Evolutionary conservation across 1,140 invertebrate genomes (phyloP), one percentile per base, ranked within the genome.

Genomic region (Oncopodura yosiiana): DNA sequence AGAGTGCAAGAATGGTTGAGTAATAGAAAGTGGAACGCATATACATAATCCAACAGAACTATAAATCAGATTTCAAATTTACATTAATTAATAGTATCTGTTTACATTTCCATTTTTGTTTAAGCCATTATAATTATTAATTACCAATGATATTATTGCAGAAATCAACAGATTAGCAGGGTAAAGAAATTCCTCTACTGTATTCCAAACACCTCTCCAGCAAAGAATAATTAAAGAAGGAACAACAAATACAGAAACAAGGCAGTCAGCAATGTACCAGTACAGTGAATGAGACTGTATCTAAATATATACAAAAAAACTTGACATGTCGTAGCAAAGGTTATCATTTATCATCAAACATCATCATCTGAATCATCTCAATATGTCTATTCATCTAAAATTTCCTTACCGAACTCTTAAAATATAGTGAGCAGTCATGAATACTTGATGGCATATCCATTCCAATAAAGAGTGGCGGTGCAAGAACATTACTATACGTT

Each of bases 221-320:
- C 87, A 85, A 66, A 87, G 85, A 1, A 90, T 85, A 23, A 90
- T 85, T 49, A 91, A 73, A 0, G 82, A 84, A 2, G 87, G 86
- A 42, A 89, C 80, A 21, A 91, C 77, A 37, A 82, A 76, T 30
- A 91, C 84, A 18, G 85, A 88, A 71, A 90, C 88, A 38, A 87
- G 71, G 66, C 85, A 87, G 73, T 92, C 87, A 66, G 89, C 68
- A 44, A 87, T 76, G 72, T 87, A 89, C 9, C 23, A 3, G n/a
- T 32, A 61, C 1, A 11, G 32, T 6, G 14, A 34, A 24, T 49
- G 44, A 8, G 50, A 27, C 58, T 63, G 44, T 21, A 60, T 49
- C 46, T 46, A 51, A 49, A 5, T 21, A 48, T 24, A 24, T 29
- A 51, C 6, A 43, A 29, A 11, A 9, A 24, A 55, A 56, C 16